Conservation (phyloP, 1,140 invertebrate genomes). For the Stegodyphus dumicola region DNA sequence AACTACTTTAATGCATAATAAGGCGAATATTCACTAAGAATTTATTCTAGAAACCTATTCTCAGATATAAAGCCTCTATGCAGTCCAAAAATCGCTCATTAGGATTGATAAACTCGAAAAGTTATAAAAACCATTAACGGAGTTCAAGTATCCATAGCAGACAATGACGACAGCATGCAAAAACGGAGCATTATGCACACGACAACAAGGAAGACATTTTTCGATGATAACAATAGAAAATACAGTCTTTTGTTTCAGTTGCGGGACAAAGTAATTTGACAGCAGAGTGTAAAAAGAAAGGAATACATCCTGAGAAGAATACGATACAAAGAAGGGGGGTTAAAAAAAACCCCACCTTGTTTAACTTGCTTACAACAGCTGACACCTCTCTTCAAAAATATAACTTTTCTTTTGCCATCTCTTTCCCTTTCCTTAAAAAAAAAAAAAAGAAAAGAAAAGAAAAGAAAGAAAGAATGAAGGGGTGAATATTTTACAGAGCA, state of each 20-base stretch:
- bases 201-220: no score
- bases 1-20: no score
- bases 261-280: slow-evolving; percentile 43
- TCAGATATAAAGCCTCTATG: no score
- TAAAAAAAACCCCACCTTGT: slow-evolving; percentile 44
- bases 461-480: slow-evolving; percentile 29
- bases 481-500: slow-evolving; percentile 54
- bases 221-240: neutral
- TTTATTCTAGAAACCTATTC: no score
- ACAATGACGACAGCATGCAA: no score
- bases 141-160: no score
- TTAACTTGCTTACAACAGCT: slow-evolving; percentile 57
- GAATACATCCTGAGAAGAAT: slow-evolving; percentile 4
- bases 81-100: no score
- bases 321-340: neutral
- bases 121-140: no score
- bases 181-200: no score
- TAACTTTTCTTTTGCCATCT: slow-evolving; percentile 9
- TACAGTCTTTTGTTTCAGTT: slow-evolving; percentile 14
- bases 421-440: neutral
- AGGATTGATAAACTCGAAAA: no score
- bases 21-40: no score
- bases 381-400: slow-evolving; percentile 39
- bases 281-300: neutral
- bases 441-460: slow-evolving; percentile 26